Percentiles rank a stretch among this genome's conserved stretches.
These are phyloP conservation scores for Xestoiulus laeticollis DNA, from an alignment of 2,888 invertebrate genomes.

Conservation along the genomic window DNA sequence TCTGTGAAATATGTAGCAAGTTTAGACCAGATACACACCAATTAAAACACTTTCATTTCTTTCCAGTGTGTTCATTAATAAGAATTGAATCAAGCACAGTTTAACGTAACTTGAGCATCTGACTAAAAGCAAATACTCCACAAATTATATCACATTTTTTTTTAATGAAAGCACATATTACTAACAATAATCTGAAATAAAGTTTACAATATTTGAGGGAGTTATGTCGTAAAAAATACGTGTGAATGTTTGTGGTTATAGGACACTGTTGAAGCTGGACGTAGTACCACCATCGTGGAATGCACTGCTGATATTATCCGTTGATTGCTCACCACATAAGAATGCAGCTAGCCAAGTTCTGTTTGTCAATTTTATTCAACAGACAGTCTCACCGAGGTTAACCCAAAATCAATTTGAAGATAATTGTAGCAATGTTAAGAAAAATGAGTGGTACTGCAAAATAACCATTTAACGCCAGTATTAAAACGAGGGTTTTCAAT, in stretches of 20 bases:
- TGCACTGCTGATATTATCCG: neutral
- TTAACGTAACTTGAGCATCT: too few species aligned
- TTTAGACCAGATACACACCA: neutral
- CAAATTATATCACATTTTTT: too few species aligned
- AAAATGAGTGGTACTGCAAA: conserved; percentile 95
- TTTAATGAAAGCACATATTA: neutral
- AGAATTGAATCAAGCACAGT: too few species aligned
- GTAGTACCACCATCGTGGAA: neutral
- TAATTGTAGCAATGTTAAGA: conserved; percentile 84
- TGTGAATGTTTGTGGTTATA: neutral
- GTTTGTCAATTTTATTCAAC: neutral
- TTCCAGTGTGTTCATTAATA: too few species aligned
- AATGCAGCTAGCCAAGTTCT: neutral
- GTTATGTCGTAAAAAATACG: neutral
- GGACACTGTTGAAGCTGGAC: neutral
- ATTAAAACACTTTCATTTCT: too few species aligned
- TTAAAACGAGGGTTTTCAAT: neutral
- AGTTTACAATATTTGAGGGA: neutral
- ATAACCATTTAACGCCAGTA: conserved; percentile 61
- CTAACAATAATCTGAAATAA: conserved; percentile 5
- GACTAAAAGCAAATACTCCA: too few species aligned
- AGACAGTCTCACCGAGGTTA: conserved; percentile 63
- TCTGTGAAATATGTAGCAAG: neutral
- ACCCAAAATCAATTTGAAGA: conserved; percentile 88
- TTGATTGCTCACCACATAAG: neutral